Evolutionary conservation across 2,888 invertebrate species (phyloP), one percentile per base, ranked within the genome.

Genomic region (Ormyrus rosae): DNA sequence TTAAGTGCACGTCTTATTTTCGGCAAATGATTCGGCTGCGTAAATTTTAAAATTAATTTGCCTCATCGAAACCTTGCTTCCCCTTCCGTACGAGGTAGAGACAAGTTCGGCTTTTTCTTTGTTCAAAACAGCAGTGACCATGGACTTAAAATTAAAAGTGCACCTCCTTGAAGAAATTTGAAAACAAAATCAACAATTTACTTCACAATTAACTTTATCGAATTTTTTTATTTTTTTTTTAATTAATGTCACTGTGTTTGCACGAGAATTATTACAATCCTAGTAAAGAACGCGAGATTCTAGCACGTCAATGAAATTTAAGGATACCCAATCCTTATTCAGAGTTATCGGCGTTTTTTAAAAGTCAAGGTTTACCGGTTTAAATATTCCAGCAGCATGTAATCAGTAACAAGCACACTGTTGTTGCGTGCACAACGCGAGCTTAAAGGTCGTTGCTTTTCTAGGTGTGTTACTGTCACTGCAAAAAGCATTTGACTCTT

Each of bases 391-490:
- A 53, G 53, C 58, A 61, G 10, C 48, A 11, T 13, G 6, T 53
- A 48, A 75, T 61, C 68, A 51, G 46, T 56, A 19, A 61, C 46
- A 19, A 11, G 11, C 63, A 48, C 61, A 55, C 34, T 48, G 55
- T 50, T 7, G 74, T 58, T 65, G 58, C 7, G 11, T 61, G 10
- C 46, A 19, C 61, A 61, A 58, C 68, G 75, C 60, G 60, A 69
- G 48, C 61, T 63, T 69, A 19, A 68, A 76, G 76, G 68, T 63
- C 67, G n/a, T 13, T 8, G 76, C 55, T 69, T 67, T 74, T 58
- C 50, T 67, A 74, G 58, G 50, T 45, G 45, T 60, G 58, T 19
- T 51, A 56, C 53, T 51, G 55, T 64, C 72, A 8, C 5, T 50
- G 34, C 67, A 64, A 65, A 74, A 67, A 74, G 9, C 13, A 13